A percentile compares a stretch with the other conserved stretches of the same genome.
These are phyloP conservation scores for Enteromius anoplus DNA, from an alignment of 2,797 vertebrate genomes.

Conservation along the genomic window DNA sequence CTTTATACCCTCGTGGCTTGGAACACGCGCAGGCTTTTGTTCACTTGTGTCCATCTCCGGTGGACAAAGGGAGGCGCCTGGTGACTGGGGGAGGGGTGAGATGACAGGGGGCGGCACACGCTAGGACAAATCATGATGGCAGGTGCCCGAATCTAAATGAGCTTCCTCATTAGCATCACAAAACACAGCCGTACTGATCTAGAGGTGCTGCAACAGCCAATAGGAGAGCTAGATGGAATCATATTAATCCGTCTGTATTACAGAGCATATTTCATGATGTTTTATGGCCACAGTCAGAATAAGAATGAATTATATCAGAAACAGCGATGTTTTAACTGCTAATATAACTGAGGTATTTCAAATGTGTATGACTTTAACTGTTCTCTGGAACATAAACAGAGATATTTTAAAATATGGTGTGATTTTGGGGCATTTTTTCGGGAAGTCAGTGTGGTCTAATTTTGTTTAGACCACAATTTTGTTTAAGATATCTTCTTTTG, in stretches of 20 bases:
- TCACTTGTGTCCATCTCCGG: slow-evolving; percentile 46
- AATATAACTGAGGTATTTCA: not conserved
- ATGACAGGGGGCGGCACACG: slow-evolving; percentile 46
- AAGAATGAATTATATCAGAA: not conserved
- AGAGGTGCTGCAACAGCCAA: slow-evolving; percentile 18
- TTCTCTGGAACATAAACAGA: not conserved
- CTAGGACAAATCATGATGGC: slow-evolving; percentile 58
- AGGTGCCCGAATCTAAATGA: slow-evolving; percentile 62
- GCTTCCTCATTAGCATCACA: slow-evolving; percentile 64
- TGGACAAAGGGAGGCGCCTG: slow-evolving; percentile 52
- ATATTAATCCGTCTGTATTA: not conserved
- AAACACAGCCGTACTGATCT: slow-evolving; percentile 45
- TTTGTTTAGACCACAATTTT: not conserved
- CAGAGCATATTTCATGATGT: slow-evolving; percentile 23
- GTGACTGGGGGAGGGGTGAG: slow-evolving; percentile 55
- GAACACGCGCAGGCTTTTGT: slow-evolving; percentile 50
- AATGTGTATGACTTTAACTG: not conserved
- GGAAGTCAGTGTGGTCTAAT: not conserved
- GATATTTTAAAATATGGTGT: not conserved
- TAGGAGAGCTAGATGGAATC: not conserved
- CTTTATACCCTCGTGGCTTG: not conserved
- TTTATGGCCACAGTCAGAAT: slow-evolving; percentile 30
- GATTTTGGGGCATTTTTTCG: not conserved
- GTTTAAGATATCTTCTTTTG: not conserved
- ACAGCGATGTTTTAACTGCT: not conserved